phyloP scores from a whole-genome alignment of 2,888 invertebrate genomes.

The Pseudolycoriella hygida region DNA sequence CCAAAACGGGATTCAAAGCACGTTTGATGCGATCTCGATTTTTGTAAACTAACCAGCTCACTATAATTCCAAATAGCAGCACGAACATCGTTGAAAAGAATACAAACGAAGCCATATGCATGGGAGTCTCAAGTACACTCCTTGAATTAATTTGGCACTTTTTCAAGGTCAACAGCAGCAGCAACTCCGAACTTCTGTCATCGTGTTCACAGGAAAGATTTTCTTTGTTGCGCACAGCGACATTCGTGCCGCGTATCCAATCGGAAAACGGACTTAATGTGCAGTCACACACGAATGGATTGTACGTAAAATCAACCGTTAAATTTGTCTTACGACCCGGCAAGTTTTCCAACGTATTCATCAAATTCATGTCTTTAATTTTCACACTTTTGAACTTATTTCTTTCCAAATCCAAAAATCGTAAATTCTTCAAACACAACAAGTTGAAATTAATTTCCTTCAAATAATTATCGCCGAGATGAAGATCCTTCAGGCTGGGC shows the following conservation, averaged over 20 bases:
- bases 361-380: constrained; percentile 33
- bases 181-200: constrained; percentile 16
- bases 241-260: constrained; percentile 44
- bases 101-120: constrained; percentile 26
- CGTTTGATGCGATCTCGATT: constrained; percentile 39
- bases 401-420: constrained; percentile 48
- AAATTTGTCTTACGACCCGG: constrained; percentile 29
- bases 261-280: constrained; percentile 38
- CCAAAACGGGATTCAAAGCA: constrained; percentile 41
- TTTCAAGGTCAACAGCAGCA: constrained; percentile 19
- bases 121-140: constrained; percentile 15
- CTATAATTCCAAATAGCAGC: constrained; percentile 34
- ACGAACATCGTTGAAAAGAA: constrained; percentile 35
- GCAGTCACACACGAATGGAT: constrained; percentile 53
- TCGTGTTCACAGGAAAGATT: constrained; percentile 33
- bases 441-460: constrained; percentile 45
- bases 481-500: constrained; percentile 44
- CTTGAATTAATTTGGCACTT: constrained; percentile 16
- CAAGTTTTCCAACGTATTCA: constrained; percentile 35
- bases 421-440: constrained; percentile 42
- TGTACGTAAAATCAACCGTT: constrained; percentile 42
- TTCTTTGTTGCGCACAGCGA: constrained; percentile 38
- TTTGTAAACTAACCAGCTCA: constrained; percentile 40
- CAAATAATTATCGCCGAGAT: constrained; percentile 47
- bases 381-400: constrained; percentile 43